Conservation (phyloP, 2,888 invertebrate species). For the Hirtodrosophila histrioides region DNA sequence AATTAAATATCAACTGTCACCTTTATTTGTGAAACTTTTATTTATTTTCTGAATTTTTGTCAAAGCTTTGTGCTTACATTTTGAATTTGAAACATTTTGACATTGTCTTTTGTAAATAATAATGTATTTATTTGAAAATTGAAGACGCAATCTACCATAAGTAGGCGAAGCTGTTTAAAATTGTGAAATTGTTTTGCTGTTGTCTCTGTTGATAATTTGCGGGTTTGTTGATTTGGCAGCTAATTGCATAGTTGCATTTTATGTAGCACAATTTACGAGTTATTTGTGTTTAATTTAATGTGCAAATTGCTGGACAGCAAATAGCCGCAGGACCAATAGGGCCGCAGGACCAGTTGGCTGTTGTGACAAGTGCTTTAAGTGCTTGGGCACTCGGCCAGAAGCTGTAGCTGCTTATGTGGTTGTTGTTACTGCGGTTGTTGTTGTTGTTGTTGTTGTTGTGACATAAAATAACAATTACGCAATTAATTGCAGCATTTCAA, state of each 20-base stretch:
- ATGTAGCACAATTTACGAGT: slow-evolving; percentile 50
- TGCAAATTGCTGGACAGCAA: slow-evolving; percentile 65
- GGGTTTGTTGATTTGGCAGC: slow-evolving; percentile 67
- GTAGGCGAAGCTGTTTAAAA: background rate
- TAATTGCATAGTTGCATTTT: slow-evolving; percentile 71
- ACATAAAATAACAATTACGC: slow-evolving; percentile 80
- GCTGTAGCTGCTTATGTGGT: slow-evolving; percentile 30
- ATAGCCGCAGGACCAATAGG: slow-evolving; percentile 44
- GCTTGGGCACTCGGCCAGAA: slow-evolving; percentile 28
- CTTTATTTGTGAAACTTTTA: no score
- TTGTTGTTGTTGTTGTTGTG: slow-evolving; percentile 27
- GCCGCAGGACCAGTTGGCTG: slow-evolving; percentile 43
- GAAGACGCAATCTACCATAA: no score
- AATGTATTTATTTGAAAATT: no score
- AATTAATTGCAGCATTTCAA: slow-evolving; percentile 80
- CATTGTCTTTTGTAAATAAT: no score
- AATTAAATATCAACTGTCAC: no score
- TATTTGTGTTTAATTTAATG: slow-evolving; percentile 78
- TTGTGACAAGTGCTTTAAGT: slow-evolving; percentile 69
- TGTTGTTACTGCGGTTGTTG: slow-evolving; percentile 16
- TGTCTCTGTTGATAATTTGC: slow-evolving; percentile 49
- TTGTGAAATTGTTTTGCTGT: slow-evolving; percentile 3
- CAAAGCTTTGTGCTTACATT: no score
- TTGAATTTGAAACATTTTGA: no score
- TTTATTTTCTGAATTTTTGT: no score